These are phyloP conservation scores for Ypsolopha scabrella DNA, from an alignment of 2,888 invertebrate genomes.

Conservation along the genomic window DNA sequence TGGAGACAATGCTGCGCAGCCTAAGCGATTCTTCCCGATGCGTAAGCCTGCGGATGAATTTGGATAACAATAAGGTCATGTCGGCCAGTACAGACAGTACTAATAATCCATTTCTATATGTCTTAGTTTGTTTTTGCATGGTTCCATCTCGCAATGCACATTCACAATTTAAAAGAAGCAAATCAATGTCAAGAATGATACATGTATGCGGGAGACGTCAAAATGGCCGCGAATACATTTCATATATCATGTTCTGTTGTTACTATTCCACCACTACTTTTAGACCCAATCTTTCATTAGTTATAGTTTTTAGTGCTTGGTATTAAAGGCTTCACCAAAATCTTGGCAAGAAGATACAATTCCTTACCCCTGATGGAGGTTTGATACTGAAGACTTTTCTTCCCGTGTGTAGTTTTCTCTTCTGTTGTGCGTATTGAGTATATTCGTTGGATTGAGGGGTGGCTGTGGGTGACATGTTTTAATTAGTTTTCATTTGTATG, in stretches of 20 bases:
- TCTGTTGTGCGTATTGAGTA: not conserved
- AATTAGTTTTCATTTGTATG: not conserved
- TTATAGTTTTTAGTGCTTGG: too few species aligned
- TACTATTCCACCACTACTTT: not conserved
- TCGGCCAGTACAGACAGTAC: too few species aligned
- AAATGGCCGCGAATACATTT: constrained; percentile 14
- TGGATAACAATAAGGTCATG: too few species aligned
- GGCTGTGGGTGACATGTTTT: not conserved
- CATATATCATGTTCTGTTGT: constrained; percentile 15
- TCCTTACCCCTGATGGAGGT: constrained; percentile 8
- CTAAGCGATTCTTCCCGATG: too few species aligned
- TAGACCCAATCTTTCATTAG: too few species aligned
- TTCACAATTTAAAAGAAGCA: constrained; percentile 19
- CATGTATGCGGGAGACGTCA: constrained; percentile 15
- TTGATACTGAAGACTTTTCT: constrained; percentile 6
- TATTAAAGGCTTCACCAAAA: too few species aligned
- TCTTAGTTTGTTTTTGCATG: not conserved
- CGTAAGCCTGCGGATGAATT: too few species aligned
- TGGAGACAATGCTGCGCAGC: too few species aligned
- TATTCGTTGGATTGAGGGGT: not conserved
- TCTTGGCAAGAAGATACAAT: not conserved
- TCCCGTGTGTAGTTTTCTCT: not conserved
- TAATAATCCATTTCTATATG: too few species aligned
- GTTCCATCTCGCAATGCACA: constrained; percentile 5
- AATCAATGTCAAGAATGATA: constrained; percentile 26